These are phyloP conservation scores for Potamilus streckersoni DNA, from an alignment of 1,140 invertebrate genomes.

Conservation along the genomic window DNA sequence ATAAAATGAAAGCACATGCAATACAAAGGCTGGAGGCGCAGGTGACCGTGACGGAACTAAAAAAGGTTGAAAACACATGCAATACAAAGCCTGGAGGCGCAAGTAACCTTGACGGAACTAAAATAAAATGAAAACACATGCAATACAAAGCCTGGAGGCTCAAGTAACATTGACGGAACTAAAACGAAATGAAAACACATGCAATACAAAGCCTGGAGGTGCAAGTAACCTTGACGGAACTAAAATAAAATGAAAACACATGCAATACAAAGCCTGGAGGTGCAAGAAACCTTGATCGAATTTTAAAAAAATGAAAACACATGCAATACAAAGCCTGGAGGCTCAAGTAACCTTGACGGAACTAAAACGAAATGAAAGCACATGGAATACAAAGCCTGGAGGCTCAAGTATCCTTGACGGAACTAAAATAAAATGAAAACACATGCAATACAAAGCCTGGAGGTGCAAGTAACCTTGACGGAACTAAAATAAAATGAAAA, in stretches of 20 bases:
- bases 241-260: slow-evolving; percentile 43
- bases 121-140: slow-evolving; percentile 24
- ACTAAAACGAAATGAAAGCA: slow-evolving; percentile 67
- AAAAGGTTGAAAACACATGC: slow-evolving; percentile 3
- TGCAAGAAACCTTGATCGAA: slow-evolving; percentile 94
- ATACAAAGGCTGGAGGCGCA: slow-evolving; percentile 93
- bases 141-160: slow-evolving; percentile 86
- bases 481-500: slow-evolving; percentile 74
- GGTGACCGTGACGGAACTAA: slow-evolving; percentile 90
- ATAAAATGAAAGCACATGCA: slow-evolving; percentile 11
- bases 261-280: slow-evolving; percentile 86
- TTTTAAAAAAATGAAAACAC: slow-evolving; percentile 50
- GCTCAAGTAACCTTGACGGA: slow-evolving; percentile 92
- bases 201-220: slow-evolving; percentile 89
- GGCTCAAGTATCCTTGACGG: slow-evolving; percentile 90
- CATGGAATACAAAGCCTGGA: slow-evolving; percentile 85
- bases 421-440: slow-evolving; percentile 71
- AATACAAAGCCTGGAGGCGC: slow-evolving; percentile 90
- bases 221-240: slow-evolving; percentile 92
- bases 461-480: slow-evolving; percentile 91
- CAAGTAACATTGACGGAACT: slow-evolving; percentile 92
- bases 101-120: slow-evolving; percentile 92
- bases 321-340: slow-evolving; percentile 86
- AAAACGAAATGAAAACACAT: slow-evolving; percentile 29
- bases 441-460: slow-evolving; percentile 81